These are phyloP conservation scores for Novumbra hubbsi DNA, from an alignment of 2,797 vertebrate genomes.

Conservation along the genomic window DNA sequence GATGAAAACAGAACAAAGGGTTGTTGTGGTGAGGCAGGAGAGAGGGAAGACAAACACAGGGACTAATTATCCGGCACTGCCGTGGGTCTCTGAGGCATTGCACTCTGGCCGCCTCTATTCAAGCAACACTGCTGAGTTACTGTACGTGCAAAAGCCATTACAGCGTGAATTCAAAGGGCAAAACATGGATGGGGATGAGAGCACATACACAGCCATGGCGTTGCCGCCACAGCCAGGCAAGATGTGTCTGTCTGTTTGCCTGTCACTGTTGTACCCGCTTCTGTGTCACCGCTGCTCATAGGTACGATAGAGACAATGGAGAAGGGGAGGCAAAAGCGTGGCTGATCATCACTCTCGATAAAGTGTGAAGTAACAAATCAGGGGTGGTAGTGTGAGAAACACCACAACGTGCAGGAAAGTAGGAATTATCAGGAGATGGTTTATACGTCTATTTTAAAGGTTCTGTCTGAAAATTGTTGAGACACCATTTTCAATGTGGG, in stretches of 20 bases:
- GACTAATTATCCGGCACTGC: slow-evolving; percentile 75
- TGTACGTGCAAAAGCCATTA: slow-evolving; percentile 75
- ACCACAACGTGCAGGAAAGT: background rate
- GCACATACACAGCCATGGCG: slow-evolving; percentile 25
- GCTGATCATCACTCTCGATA: slow-evolving; percentile 31
- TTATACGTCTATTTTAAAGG: background rate
- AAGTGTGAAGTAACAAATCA: slow-evolving; percentile 7
- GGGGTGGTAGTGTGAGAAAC: slow-evolving; percentile 11
- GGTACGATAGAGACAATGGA: slow-evolving; percentile 44
- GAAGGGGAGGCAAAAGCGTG: slow-evolving; percentile 27
- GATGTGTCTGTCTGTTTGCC: background rate
- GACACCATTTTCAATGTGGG: background rate
- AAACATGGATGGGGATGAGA: slow-evolving; percentile 35
- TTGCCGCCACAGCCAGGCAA: background rate
- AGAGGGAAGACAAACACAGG: slow-evolving; percentile 68
- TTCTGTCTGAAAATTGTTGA: background rate
- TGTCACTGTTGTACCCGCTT: slow-evolving; percentile 24
- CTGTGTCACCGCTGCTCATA: slow-evolving; percentile 37
- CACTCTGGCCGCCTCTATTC: slow-evolving; percentile 70
- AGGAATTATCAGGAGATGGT: background rate
- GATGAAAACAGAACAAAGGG: slow-evolving; percentile 66
- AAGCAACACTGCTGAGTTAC: slow-evolving; percentile 63
- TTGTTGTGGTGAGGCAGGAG: slow-evolving; percentile 27
- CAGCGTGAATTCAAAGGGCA: slow-evolving; percentile 64
- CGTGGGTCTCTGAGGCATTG: slow-evolving; percentile 73